Base-by-base conservation (phyloP, 2,113 vertebrate genomes). In the Isurus oxyrinchus region DNA sequence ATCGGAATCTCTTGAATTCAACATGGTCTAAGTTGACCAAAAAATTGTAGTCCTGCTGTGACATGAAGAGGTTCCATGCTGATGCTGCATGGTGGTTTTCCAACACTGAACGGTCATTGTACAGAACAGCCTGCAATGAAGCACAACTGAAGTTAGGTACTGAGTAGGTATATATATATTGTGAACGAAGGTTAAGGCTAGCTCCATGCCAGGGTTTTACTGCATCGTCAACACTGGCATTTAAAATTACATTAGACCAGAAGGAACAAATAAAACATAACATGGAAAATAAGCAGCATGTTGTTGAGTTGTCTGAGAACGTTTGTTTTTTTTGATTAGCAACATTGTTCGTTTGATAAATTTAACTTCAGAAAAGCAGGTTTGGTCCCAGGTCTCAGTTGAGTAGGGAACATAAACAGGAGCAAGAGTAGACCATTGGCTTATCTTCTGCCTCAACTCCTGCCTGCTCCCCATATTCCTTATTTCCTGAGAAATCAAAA, bases 11-110 rank as follows among this genome's bases (percentile, higher is more conserved):
- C 96, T 99, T 99, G 97, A 99, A 99, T 97, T 99, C 99, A 97
- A 99, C 98, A 0, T 99, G 99, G 97, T 99, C 98, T 14, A 99
- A 98, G 97, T 99, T 99, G 97, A 98, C 97, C 96, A 99, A 97
- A 97, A 99, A 99, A 97, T 99, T 99, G 97, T 98, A 99, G 97
- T 99, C 99, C 0, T 99, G 98, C 94, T 98, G 97, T 0, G 99
- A 99, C 98, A 99, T 98, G 98, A 99, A 99, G 86, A 99, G 99
- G 97, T 98, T 99, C 99, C 99, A 99, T 10, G 99, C 99, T 4
- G 99, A 98, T 66, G 99, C 99, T 0, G 99, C 99, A 0, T 99
- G 99, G 96, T 99, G 99, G 97, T 99, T 99, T 97, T 99, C 99
- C 97, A 99, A 97, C 81, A 99, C 99, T 0, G 99, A 99, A 31